Evolutionary conservation across 2,113 vertebrate species (phyloP).

Genomic region (Typhlomys cinereus): DNA sequence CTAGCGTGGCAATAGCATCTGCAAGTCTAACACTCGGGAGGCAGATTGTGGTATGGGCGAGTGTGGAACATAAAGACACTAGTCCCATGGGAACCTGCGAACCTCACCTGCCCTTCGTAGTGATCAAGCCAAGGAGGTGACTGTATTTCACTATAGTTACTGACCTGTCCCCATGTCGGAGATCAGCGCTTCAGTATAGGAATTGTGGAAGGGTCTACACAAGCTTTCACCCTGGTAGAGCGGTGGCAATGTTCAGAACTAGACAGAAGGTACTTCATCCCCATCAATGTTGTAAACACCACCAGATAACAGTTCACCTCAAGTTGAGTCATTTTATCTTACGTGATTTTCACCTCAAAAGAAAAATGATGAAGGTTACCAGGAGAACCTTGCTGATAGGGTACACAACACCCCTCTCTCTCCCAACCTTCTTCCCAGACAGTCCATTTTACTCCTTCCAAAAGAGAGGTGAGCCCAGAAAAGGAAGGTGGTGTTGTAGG

Average conservation of each 20-base stretch:
- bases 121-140: too few species aligned
- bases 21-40: neutral
- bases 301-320: neutral
- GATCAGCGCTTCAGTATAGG: neutral
- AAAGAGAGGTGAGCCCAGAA: neutral
- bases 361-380: neutral
- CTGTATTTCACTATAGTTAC: neutral
- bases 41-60: neutral
- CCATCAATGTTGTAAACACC: too few species aligned
- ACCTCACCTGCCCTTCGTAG: neutral
- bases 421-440: rapidly evolving
- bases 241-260: neutral
- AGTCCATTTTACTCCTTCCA: neutral
- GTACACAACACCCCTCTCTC: too few species aligned
- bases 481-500: neutral
- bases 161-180: neutral
- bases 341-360: neutral
- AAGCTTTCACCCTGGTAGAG: neutral
- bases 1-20: neutral
- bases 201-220: neutral
- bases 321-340: neutral
- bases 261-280: neutral
- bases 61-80: neutral
- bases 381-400: neutral
- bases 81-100: neutral